These are phyloP conservation scores for Gastrophryne carolinensis DNA, from an alignment of 2,797 vertebrate genomes.

Conservation along the genomic window DNA sequence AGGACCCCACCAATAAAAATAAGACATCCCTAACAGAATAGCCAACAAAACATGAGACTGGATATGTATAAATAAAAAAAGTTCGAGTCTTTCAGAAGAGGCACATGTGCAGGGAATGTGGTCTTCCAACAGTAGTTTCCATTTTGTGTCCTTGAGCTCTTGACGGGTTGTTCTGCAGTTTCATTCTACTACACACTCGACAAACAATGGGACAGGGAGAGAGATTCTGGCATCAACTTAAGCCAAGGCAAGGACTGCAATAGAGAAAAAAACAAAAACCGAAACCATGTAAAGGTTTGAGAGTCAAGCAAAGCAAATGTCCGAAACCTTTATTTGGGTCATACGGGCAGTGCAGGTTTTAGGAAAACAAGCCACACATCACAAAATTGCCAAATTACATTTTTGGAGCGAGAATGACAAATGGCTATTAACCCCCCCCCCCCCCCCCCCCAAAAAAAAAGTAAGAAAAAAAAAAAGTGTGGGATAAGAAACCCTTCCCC, in stretches of 20 bases:
- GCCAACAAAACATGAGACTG: conserved; percentile 22
- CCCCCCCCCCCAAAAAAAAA: too few species aligned
- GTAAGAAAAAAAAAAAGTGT: too few species aligned
- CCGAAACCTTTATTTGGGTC: too few species aligned
- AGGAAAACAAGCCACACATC: too few species aligned
- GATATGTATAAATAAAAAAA: conserved; percentile 53
- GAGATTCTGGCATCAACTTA: conserved; percentile 62
- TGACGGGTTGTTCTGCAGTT: conserved; percentile 56
- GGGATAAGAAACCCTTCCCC: too few species aligned
- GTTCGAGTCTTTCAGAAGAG: conserved; percentile 55
- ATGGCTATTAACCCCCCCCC: too few species aligned
- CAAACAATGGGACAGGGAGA: conserved; percentile 7
- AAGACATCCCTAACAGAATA: conserved; percentile 29
- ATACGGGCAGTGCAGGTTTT: too few species aligned
- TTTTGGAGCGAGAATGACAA: too few species aligned
- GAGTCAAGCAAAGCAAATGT: too few species aligned
- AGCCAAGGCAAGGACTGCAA: conserved; percentile 77
- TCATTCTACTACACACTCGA: conserved; percentile 45
- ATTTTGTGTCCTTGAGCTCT: conserved; percentile 58
- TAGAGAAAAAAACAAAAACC: neutral
- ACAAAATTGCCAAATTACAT: too few species aligned
- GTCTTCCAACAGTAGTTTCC: conserved; percentile 56
- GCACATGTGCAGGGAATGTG: conserved; percentile 56
- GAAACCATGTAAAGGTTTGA: too few species aligned
- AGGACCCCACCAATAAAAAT: conserved; percentile 28